Evolutionary conservation across 2,113 vertebrate genomes (phyloP).

Genomic region (Chrysochloris asiatica): DNA sequence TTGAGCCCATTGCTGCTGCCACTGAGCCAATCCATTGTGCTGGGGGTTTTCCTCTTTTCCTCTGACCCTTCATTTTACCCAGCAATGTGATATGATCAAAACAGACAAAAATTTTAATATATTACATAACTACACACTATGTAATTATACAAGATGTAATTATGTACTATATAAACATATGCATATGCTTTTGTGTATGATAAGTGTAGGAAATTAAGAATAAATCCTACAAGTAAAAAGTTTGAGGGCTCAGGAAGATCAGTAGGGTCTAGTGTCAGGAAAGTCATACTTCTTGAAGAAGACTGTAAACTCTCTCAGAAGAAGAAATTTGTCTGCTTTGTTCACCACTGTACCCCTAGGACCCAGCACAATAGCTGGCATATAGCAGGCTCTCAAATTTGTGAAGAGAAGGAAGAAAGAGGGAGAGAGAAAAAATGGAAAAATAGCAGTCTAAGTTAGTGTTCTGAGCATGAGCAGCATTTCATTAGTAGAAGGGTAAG

Average conservation of each 20-base stretch:
- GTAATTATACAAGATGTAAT: not conserved
- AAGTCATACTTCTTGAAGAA: not conserved
- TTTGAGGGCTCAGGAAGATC: not conserved
- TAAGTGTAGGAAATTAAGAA: constrained; percentile 33
- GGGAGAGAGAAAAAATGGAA: not conserved
- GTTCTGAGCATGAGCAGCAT: not conserved
- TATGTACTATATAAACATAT: not conserved
- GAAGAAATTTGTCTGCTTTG: not conserved
- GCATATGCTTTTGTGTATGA: not conserved
- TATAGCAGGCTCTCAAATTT: not conserved
- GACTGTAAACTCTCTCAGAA: not conserved
- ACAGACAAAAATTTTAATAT: too few relatives aligned
- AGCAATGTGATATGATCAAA: too few relatives aligned
- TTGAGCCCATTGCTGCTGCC: too few relatives aligned
- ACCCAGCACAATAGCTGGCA: not conserved
- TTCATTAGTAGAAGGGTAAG: not conserved
- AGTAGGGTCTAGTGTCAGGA: not conserved
- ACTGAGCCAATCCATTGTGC: too few relatives aligned
- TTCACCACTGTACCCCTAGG: not conserved
- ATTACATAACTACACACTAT: too few relatives aligned
- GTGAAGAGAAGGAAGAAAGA: not conserved
- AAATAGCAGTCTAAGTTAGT: not conserved
- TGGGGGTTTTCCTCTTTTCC: too few relatives aligned
- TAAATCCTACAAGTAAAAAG: not conserved
- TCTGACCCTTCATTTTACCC: too few relatives aligned